phyloP scores from a whole-genome alignment of 1,140 invertebrate genomes.

The Mylabris phalerata region DNA sequence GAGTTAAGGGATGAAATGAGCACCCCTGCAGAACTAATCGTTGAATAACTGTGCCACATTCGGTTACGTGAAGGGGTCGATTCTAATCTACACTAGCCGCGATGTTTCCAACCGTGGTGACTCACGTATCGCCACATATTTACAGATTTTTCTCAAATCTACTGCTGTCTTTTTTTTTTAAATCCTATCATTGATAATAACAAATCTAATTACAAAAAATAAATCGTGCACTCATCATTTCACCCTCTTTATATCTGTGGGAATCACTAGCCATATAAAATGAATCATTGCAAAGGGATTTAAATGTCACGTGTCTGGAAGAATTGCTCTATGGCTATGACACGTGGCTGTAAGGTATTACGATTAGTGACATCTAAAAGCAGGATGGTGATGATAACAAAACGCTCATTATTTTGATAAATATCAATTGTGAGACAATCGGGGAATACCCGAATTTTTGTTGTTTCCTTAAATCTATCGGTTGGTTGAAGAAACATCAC shows the following conservation, averaged over 20 bases:
- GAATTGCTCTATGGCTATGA: constrained; percentile 18
- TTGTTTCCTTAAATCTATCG: too few relatives aligned
- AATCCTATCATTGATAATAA: constrained; percentile 8
- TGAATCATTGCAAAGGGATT: constrained; percentile 31
- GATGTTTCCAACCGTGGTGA: neutral
- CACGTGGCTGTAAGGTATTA: constrained; percentile 31
- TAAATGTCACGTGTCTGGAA: constrained; percentile 23
- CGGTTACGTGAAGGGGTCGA: constrained; percentile 22
- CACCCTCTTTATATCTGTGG: constrained; percentile 24
- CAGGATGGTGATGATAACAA: constrained; percentile 33
- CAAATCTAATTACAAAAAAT: constrained; percentile 32
- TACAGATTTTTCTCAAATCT: neutral
- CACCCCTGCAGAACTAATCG: constrained; percentile 39
- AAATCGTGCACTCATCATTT: constrained; percentile 22
- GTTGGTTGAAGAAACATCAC: constrained; percentile 1
- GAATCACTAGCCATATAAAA: constrained; percentile 28
- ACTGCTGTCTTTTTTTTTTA: too few relatives aligned
- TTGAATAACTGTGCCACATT: constrained; percentile 35
- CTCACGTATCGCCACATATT: constrained; percentile 1
- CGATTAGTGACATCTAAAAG: constrained; percentile 29
- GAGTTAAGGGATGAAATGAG: constrained; percentile 11
- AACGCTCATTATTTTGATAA: constrained; percentile 6
- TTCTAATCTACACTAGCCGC: constrained; percentile 30
- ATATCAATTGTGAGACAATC: too few relatives aligned
- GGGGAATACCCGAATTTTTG: too few relatives aligned